Base-by-base conservation (phyloP, 2,113 vertebrate genomes). In the Anolis carolinensis region DNA sequence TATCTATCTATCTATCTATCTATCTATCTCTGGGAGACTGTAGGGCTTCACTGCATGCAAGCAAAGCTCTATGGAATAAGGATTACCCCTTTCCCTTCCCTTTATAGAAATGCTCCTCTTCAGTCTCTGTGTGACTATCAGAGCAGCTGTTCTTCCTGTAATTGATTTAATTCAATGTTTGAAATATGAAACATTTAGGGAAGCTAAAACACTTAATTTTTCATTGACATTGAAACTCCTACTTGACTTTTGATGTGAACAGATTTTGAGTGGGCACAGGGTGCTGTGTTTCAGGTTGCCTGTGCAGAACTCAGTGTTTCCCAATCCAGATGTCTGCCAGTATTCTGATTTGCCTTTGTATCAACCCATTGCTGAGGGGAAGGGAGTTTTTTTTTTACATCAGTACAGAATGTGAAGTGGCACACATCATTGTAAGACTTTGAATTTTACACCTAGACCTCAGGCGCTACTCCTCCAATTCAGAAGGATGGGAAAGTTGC, bases 241-340 rank as follows among this genome's bases (percentile, higher is more conserved):
- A 71, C 34, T 82, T 82, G 67, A 36, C 55, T 59, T 82, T 52
- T 11, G 5, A 7, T 34, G 10, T 71, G 67, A 72, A 82, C 81
- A 72, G 67, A 82, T 72, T 82, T 82, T 82, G 81, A 72, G 81
- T 82, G 32, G 81, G 81, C 48, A 82, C 44, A 34, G 48, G 32
- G 48, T 27, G 20, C n/a, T 32, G 16, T 82, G 48, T 82, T 71
- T 72, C 67, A 72, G 23, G 48, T 25, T 82, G 81, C 48, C 16
- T 82, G 44, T 52, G 52, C 67, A 16, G n/a, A 30, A 50, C 67
- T 72, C 23, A 34, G 62, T 9, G 30, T 67, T 79, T 79, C 25
- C 55, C 34, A 79, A n/a, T 67, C 80, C 68, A 5, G 30, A 81
- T 70, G 30, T n/a, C n/a, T 52, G n/a, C 72, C 48, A 72, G 23